phyloP scores from a whole-genome alignment of 2,888 invertebrate genomes.

The Cepaea hortensis region DNA sequence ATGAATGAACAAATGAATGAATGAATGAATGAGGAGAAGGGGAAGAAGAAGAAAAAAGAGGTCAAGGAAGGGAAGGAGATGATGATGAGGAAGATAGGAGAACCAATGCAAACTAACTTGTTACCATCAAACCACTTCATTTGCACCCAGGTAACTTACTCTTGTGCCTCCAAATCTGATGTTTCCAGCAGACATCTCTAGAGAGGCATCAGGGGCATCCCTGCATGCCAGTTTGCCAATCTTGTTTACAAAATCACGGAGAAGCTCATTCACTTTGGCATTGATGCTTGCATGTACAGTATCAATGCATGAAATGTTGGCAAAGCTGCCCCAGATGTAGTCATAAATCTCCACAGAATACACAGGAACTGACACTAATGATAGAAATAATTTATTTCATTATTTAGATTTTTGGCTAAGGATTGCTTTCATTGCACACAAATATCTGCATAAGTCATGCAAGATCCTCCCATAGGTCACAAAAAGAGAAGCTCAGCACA shows the following conservation, averaged over 20 bases:
- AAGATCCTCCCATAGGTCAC: too few relatives aligned
- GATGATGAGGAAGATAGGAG: too few relatives aligned
- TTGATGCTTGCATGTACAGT: slow-evolving; percentile 52
- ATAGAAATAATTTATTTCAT: neutral
- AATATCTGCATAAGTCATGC: too few relatives aligned
- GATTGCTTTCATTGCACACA: too few relatives aligned
- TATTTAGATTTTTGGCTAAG: too few relatives aligned
- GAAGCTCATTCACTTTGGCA: slow-evolving; percentile 51
- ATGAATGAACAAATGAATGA: too few relatives aligned
- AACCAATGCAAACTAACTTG: neutral
- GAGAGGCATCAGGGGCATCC: slow-evolving; percentile 42
- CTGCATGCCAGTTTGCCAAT: slow-evolving; percentile 43
- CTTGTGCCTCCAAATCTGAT: slow-evolving; percentile 49
- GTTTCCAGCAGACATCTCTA: slow-evolving; percentile 51
- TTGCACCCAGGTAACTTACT: slow-evolving; percentile 35
- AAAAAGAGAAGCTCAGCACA: too few relatives aligned
- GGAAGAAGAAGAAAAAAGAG: too few relatives aligned
- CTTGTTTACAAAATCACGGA: slow-evolving; percentile 44
- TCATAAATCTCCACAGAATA: slow-evolving; percentile 50
- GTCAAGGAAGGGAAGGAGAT: too few relatives aligned
- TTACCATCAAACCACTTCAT: neutral
- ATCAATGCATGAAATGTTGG: slow-evolving; percentile 53
- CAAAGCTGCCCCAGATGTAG: slow-evolving; percentile 50
- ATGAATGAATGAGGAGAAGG: too few relatives aligned
- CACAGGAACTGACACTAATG: slow-evolving; percentile 35